A percentile compares a stretch with the other conserved stretches of the same genome.
These are phyloP conservation scores for Mantis religiosa DNA, from an alignment of 2,888 invertebrate species.

Conservation along the genomic window DNA sequence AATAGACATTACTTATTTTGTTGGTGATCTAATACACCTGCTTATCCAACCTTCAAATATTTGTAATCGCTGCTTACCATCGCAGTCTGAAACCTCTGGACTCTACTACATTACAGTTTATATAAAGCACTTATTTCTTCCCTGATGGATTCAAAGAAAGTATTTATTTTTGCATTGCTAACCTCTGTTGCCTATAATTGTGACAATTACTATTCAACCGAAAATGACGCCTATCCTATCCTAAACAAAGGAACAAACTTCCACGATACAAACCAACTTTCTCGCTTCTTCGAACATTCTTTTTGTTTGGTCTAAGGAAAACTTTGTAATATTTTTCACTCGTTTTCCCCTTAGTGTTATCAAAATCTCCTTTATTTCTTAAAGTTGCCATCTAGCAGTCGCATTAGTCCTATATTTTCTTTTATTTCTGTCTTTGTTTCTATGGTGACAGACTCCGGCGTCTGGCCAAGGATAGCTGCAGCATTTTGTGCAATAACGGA, in stretches of 20 bases:
- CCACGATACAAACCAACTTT: neutral
- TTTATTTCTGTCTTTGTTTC: constrained; percentile 10
- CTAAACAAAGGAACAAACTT: neutral
- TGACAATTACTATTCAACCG: neutral
- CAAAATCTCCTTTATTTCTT: constrained; percentile 1
- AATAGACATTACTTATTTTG: too few relatives aligned
- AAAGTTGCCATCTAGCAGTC: neutral
- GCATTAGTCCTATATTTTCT: neutral
- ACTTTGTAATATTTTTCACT: neutral
- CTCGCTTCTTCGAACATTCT: neutral
- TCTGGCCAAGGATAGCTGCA: neutral
- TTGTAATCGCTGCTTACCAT: too few relatives aligned
- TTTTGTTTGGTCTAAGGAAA: neutral
- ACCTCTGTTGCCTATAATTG: neutral
- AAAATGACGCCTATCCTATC: neutral
- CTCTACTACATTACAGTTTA: too few relatives aligned
- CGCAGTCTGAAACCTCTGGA: too few relatives aligned
- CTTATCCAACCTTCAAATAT: too few relatives aligned
- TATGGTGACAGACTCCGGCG: neutral
- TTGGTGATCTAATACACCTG: too few relatives aligned
- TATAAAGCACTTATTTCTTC: too few relatives aligned
- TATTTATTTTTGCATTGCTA: neutral
- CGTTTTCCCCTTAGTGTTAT: neutral
- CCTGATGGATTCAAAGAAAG: too few relatives aligned
- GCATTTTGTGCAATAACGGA: neutral